Evolutionary conservation across 2,113 vertebrate species (phyloP), one percentile per base, ranked within the genome.

Genomic region (Ophiodon elongatus): DNA sequence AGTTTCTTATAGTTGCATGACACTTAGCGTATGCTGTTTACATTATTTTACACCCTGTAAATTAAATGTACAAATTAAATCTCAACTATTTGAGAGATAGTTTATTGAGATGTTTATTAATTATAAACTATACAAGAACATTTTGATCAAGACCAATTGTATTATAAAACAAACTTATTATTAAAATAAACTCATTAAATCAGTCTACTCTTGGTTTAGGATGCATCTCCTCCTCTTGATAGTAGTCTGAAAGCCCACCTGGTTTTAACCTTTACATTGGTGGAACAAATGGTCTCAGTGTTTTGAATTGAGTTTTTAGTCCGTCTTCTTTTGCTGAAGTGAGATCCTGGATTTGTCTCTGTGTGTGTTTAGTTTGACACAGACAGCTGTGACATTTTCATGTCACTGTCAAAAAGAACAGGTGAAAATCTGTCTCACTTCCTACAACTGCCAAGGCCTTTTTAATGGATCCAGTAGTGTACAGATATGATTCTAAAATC

Each of bases 401-500:
- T 8, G 25, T 50, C 64, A 13, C 4, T 63, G 25, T 63, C 25
- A 68, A 47, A 63, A 57, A 8, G 33, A 74, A 69, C n/a, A 31
- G 37, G 6, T 60, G 45, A 27, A 64, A 35, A 76, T 45, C 39
- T 35, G 62, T 2, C 70, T 82, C 8, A 31, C 21, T 27, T 64
- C 37, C 6, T 41, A 17, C 8, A 31, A 21, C 25, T 31, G 27
- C 8, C 33, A n/a, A 74, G 60, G 84, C 59, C 67, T 62, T 82
- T 60, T 21, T 29, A 35, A 67, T 65, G 21, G 50, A 4, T 19
- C 75, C 72, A 90, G 83, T 73, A 74, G 83, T 88, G 85, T 89
- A 76, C 73, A 85, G 31, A 35, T 66, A 2, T 69, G 33, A 57
- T 25, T 73, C 1, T 35, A 15, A 76, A 47, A 45, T 73, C 79